Conservation (phyloP, 2,888 invertebrate genomes). For the Dysmachus trigonus region DNA sequence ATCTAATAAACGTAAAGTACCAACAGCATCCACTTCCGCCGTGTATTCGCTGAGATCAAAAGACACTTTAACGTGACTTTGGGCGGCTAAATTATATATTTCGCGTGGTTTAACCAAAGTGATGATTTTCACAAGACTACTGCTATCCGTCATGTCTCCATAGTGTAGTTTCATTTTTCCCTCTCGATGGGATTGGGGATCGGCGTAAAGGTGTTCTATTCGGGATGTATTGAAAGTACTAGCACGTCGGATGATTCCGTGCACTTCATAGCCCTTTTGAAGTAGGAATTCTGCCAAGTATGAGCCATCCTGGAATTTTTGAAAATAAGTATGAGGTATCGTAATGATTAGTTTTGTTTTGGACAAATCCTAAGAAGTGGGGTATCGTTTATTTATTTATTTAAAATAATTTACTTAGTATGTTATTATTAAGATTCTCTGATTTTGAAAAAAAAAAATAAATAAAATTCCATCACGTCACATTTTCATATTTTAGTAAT, state of each 20-base stretch:
- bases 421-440: too few species aligned
- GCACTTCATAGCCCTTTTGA: conserved; percentile 92
- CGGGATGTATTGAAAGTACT: conserved; percentile 97
- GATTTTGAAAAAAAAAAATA: too few species aligned
- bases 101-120: conserved; percentile 77
- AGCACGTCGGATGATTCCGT: conserved; percentile 93
- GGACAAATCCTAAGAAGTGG: too few species aligned
- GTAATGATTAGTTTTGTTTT: not conserved
- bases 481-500: too few species aligned
- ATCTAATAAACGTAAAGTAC: conserved; percentile 88
- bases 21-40: conserved; percentile 96
- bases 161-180: conserved; percentile 94
- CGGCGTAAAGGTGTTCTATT: conserved; percentile 94
- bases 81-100: conserved; percentile 98
- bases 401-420: too few species aligned
- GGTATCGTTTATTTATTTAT: too few species aligned
- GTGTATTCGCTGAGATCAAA: conserved; percentile 99
- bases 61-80: conserved; percentile 98
- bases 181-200: conserved; percentile 87
- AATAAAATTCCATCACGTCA: too few species aligned
- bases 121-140: conserved; percentile 89
- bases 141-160: conserved; percentile 98
- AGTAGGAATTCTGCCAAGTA: conserved; percentile 94
- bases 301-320: conserved; percentile 86
- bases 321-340: not conserved